Percentiles rank a stretch among this genome's conserved stretches.
Conservation (phyloP, 1,140 invertebrate species). For the Atta colombica region DNA sequence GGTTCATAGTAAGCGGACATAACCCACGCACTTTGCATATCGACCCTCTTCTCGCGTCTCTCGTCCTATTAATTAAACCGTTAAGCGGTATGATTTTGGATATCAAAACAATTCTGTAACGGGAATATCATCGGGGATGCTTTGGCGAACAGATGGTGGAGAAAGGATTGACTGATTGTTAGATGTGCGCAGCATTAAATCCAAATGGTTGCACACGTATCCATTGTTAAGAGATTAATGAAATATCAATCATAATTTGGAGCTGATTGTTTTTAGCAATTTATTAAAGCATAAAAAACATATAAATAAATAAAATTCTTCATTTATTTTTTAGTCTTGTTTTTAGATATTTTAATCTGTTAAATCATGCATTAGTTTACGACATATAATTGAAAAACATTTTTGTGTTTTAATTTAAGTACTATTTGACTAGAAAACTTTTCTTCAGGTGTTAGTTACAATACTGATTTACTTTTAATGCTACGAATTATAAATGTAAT, state of each 20-base stretch:
- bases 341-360: conserved; percentile 1
- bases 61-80: conserved; percentile 46
- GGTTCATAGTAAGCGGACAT: conserved; percentile 25
- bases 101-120: neutral
- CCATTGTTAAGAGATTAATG: neutral
- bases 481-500: neutral
- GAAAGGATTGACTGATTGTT: neutral
- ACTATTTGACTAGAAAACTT: neutral
- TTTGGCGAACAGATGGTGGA: neutral
- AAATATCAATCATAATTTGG: neutral
- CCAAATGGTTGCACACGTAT: neutral
- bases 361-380: neutral
- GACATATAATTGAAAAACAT: neutral
- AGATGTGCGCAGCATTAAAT: neutral
- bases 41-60: conserved; percentile 23
- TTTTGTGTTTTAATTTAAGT: neutral
- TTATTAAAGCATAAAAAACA: neutral
- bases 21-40: conserved; percentile 43
- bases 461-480: neutral
- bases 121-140: neutral
- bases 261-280: neutral
- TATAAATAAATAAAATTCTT: neutral
- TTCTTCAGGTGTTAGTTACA: neutral
- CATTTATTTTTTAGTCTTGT: neutral
- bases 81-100: conserved; percentile 28